Base-by-base conservation (phyloP, 2,888 invertebrate species). In the Steinernema hermaphroditum region DNA sequence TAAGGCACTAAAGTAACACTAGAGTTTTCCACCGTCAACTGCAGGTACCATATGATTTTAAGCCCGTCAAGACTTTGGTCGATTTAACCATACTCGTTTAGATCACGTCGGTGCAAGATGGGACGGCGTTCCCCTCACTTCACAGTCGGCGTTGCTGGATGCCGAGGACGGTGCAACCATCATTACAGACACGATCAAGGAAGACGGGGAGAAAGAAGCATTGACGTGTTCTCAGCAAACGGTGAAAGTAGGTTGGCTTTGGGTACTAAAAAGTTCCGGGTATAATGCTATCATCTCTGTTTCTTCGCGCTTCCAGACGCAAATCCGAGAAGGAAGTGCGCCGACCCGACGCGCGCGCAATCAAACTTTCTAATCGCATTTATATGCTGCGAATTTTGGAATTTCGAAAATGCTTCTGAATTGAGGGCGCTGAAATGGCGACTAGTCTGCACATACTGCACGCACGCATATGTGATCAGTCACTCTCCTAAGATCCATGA, bases 51-150 rank as follows among this genome's bases (percentile, higher is more conserved):
- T 22, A 54, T 54, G 8, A 16, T 12, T 24, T 14, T 16, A 44
- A 44, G 16, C 16, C n/a, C n/a, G n/a, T n/a, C n/a, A n/a, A n/a
- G n/a, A n/a, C n/a, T n/a, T n/a, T 27, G 24, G 24, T 12, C 12
- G 6, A 22, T 32, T 27, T 68, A 4, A 68, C 14, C n/a, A 12
- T 19, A 24, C 14, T 54, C 12, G 72, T 82, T 76, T 77, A 85
- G 85, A 85, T 75, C 84, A 85, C 75, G 83, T 85, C 54, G 81
- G 83, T 44, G 82, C 84, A 57, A 74, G 84, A 76, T 84, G 84
- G 84, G 84, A 84, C 76, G 84, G 83, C 69, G 79, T 81, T 54
- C 82, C 82, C 37, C 72, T 81, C 71, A 81, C 81, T 70, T 78
- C 82, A n/a, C 46, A 81, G 70, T 80, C 81, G n/a, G 80, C 79